These are phyloP conservation scores for Bombyx huttoni DNA, from an alignment of 2,888 invertebrate species.

Conservation along the genomic window DNA sequence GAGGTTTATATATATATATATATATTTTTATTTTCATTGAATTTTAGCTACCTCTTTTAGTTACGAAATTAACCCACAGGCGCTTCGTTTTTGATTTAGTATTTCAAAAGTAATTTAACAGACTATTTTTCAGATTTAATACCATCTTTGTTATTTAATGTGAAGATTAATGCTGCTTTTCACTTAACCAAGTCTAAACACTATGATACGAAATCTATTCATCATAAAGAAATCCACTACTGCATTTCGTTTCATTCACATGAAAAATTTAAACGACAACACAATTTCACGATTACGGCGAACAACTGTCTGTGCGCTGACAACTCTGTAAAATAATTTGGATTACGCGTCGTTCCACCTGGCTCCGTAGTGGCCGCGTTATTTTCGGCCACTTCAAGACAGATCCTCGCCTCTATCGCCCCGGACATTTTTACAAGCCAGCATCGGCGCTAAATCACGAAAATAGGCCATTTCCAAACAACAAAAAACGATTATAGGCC, in stretches of 20 bases:
- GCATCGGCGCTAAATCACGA: constrained; percentile 59
- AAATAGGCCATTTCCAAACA: constrained; percentile 57
- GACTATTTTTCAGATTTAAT: too few species aligned
- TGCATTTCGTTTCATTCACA: background rate
- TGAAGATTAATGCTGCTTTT: background rate
- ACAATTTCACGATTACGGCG: constrained; percentile 35
- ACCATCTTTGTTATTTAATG: background rate
- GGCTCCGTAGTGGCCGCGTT: constrained; percentile 17
- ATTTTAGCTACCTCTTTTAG: too few species aligned
- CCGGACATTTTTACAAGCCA: constrained; percentile 53
- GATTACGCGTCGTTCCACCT: constrained; percentile 38
- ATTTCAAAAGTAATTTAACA: too few species aligned
- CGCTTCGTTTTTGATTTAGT: too few species aligned
- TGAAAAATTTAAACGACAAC: background rate
- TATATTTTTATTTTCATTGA: too few species aligned
- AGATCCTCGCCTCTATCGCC: constrained; percentile 39
- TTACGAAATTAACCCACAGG: too few species aligned
- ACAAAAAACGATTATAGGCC: constrained; percentile 63
- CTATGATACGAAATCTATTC: background rate
- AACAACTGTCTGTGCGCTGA: constrained; percentile 41
- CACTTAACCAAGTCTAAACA: background rate
- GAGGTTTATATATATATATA: too few species aligned
- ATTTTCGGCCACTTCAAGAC: constrained; percentile 48
- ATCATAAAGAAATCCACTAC: background rate
- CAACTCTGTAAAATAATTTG: constrained; percentile 46